Base-by-base conservation (phyloP, 2,888 invertebrate genomes). In the Noctua janthe region DNA sequence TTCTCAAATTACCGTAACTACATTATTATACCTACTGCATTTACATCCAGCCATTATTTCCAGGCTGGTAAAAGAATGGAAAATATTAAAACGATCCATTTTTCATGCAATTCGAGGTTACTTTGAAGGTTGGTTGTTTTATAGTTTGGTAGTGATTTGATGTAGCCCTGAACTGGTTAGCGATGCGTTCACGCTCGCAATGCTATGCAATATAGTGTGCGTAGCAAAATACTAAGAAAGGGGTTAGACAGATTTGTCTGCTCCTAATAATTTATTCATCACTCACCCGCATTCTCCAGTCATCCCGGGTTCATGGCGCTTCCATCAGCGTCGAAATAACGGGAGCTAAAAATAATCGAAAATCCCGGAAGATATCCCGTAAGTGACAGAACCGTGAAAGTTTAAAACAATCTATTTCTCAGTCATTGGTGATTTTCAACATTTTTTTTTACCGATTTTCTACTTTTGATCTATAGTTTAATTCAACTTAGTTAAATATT, bases 1-100 rank as follows among this genome's bases (percentile, higher is more conserved):
- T 89, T 87, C 83, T 81, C 84, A 84, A 89, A 89, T 90, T 89
- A 90, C 84, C 71, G 67, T 80, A 81, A 90, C 88, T 84, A 86
- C 75, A 77, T 89, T 80, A 89, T 82, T 82, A 83, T 80, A 80
- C 66, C 74, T 78, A 79, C 78, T 67, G 76, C 74, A 66, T 74
- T 87, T 70, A 69, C 74, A 80, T 76, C 67, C 64, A 88, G 35
- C 75, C 49, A 88, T 86, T 71, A 86, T 86, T 73, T 78, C 51
- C 70, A 62, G n/a, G 29, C 35, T 10, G 75, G 59, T n/a, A 35
- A 88, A 82, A 86, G 62, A 86, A 74, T 69, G 71, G 59, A 74
- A 62, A 88, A 81, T 85, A 69, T 84, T 80, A 75, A 70, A 85
- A 67, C 59, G 49, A 71, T 67, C 49, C 39, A 71, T 6, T 69